These are phyloP conservation scores for Equus quagga DNA, from an alignment of 2,113 vertebrate genomes.

Conservation along the genomic window DNA sequence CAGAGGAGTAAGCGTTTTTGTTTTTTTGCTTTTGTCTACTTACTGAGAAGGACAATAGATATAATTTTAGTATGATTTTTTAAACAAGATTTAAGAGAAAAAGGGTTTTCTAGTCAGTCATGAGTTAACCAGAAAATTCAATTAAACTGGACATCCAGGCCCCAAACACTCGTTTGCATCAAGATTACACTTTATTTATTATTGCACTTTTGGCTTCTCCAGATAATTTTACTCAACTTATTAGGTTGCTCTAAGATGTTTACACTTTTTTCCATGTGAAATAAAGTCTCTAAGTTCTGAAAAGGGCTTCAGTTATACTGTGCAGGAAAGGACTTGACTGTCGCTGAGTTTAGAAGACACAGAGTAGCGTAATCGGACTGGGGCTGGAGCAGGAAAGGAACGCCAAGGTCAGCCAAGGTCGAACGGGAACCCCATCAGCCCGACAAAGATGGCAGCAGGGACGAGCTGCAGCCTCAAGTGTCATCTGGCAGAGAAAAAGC, in stretches of 20 bases:
- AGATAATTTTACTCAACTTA: background rate
- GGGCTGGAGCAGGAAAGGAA: background rate
- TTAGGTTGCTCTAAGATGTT: background rate
- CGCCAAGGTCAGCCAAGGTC: background rate
- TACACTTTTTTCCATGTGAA: background rate
- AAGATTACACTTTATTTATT: background rate
- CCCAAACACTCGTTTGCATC: background rate
- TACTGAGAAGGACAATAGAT: background rate
- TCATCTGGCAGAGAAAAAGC: background rate
- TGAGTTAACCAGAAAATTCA: background rate
- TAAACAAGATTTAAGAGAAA: background rate
- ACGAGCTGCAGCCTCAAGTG: background rate
- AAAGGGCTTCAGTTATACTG: background rate
- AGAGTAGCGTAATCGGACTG: rapidly evolving
- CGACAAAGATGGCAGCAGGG: background rate
- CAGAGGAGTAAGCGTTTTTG: background rate
- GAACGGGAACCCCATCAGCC: background rate
- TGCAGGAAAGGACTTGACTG: background rate
- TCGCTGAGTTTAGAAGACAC: background rate
- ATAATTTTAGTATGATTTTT: background rate
- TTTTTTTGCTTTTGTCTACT: background rate
- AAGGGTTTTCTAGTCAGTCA: background rate
- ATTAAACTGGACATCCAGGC: background rate
- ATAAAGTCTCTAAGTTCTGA: no score
- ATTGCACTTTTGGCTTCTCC: background rate